Base-by-base conservation (phyloP, 2,797 vertebrate genomes). In the Melanotaenia parkinsoni region DNA sequence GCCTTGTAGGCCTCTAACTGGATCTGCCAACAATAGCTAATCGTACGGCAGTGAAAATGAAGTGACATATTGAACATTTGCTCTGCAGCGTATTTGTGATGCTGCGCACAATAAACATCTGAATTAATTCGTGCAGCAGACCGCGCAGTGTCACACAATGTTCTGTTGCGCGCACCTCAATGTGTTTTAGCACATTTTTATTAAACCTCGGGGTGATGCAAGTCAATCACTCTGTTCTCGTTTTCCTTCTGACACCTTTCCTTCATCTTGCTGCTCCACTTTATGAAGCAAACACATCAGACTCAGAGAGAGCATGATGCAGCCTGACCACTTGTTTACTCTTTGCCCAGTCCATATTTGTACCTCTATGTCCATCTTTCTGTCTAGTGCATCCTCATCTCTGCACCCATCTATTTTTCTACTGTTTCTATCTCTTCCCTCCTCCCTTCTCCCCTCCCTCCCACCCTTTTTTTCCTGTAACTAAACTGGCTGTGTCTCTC, bases 401-500 rank as follows among this genome's bases (percentile, higher is more conserved):
- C 94, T 90, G 92, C 94, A 95, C 91, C 92, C 91, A 95, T 95
- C 95, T 94, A 94, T 94, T 95, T 96, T 95, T 96, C 95, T 95
- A 94, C 95, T 30, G 76, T 78, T 81, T 80, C 85, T 64, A 81
- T 88, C 74, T 93, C 92, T 94, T 94, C 94, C 94, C 94, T 94
- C 77, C 70, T 75, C 56, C 63, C 77, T 77, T 85, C 76, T 26
- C 26, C 26, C 28, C 3, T 28, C 28, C 86, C 89, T 81, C 85
- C 90, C 92, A 89, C 91, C 91, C 88, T 91, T 96, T 97, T 97
- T 97, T 97, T 97, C 96, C 98, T 98, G 98, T 98, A 98, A 99
- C 98, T 99, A 99, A 99, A 99, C 98, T 99, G 98, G 97, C 98
- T 98, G 96, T 98, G 97, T 97, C 97, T 99, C 96, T 95, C 97